Evolutionary conservation across 2,113 vertebrate species (phyloP), one percentile per base, ranked within the genome.

Genomic region (Caranx melampygus): DNA sequence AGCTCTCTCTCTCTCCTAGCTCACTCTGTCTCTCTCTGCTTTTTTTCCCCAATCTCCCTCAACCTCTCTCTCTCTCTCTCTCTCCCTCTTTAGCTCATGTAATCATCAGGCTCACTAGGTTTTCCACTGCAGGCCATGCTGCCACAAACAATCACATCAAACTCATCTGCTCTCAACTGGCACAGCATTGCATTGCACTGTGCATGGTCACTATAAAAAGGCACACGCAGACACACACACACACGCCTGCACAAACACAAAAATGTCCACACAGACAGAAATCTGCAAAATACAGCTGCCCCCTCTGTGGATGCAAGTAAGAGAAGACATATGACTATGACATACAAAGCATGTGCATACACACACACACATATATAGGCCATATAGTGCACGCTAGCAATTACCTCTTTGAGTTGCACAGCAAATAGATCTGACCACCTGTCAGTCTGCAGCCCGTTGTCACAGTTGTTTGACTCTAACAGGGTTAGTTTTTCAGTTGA

Each of bases 31-130:
- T 40, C 47, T 18, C 61, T 58, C 35, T 34, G 3, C n/a, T 21
- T 12, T 26, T 26, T 26, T 33, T 21, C 26, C 55, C 57, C 14
- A 13, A 16, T 20, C 21, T 14, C 52, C 40, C 64, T 8, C 59
- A 2, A 2, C 10, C 61, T 42, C 73, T 42, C 66, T 89, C 37
- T 37, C 79, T 84, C 84, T 92, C 88, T 89, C 37, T 37, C 79
- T 84, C 84, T 92, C 88, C 69, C 93, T 92, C 87, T 93, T 94
- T 90, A 89, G 84, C 87, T 95, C 92, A 94, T 85, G 85, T 85
- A 89, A 91, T 89, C 88, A 83, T 92, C 85, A 87, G 82, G 89
- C 84, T 91, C 78, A 84, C 89, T 76, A 74, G 80, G 51, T 85
- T 88, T 81, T 82, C 89, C 7, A 88, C 91, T 89, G 84, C 82